These are phyloP conservation scores for Leptopilina syphax DNA, from an alignment of 2,888 invertebrate genomes.

Conservation along the genomic window DNA sequence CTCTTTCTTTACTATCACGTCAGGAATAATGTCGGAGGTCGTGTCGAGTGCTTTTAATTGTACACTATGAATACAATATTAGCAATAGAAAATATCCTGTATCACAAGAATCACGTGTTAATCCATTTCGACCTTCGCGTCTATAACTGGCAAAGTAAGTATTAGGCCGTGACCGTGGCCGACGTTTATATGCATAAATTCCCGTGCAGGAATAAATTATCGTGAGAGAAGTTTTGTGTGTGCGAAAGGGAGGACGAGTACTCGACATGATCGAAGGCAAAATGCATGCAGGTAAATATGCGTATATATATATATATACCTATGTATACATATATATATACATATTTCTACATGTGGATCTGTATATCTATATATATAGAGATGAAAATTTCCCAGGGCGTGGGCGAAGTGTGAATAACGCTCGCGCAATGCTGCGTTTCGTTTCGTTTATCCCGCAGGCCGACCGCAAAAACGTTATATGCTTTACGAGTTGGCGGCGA, in stretches of 20 bases:
- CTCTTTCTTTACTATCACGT: not conserved
- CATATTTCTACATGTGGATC: not conserved
- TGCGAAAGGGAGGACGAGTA: slow-evolving; percentile 41
- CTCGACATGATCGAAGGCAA: slow-evolving; percentile 42
- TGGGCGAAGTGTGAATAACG: slow-evolving; percentile 57
- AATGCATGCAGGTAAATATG: not conserved
- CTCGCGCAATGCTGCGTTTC: slow-evolving; percentile 25
- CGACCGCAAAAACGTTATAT: slow-evolving; percentile 42
- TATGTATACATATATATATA: not conserved
- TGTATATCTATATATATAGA: not conserved
- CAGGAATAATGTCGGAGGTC: not conserved
- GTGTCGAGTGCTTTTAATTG: slow-evolving; percentile 27
- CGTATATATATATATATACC: too few relatives aligned
- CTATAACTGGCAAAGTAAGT: slow-evolving; percentile 41
- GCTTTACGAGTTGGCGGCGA: slow-evolving; percentile 46
- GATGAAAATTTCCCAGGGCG: slow-evolving; percentile 41
- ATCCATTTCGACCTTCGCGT: slow-evolving; percentile 45
- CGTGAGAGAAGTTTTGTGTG: slow-evolving; percentile 33
- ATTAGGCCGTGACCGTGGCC: slow-evolving; percentile 45
- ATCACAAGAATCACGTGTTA: slow-evolving; percentile 30
- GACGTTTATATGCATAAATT: slow-evolving; percentile 36
- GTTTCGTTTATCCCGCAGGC: slow-evolving; percentile 45
- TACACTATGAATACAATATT: slow-evolving; percentile 21
- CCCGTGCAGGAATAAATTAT: slow-evolving; percentile 42
- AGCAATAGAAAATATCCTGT: slow-evolving; percentile 28